Conservation (phyloP, 2,888 invertebrate species). For the Parasteatoda lunata region DNA sequence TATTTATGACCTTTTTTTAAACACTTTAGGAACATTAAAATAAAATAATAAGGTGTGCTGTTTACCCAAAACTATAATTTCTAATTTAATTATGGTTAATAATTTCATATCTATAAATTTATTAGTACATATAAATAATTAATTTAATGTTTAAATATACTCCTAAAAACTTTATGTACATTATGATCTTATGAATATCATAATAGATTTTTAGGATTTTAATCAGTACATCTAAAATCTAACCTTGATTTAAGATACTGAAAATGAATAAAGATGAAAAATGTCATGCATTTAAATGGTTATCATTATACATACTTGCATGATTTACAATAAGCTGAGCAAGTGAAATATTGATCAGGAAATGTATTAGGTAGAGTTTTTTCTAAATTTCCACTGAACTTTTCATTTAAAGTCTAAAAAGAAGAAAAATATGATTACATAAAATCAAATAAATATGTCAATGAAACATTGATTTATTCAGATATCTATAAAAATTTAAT, state of each 20-base stretch:
- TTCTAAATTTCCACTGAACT: conserved; percentile 82
- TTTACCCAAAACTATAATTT: no score
- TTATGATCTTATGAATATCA: no score
- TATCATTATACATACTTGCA: conserved; percentile 77
- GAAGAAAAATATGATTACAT: not conserved
- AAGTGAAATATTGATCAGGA: conserved; percentile 87
- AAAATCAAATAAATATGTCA: not conserved
- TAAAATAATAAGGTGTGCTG: no score
- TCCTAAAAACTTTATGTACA: not conserved
- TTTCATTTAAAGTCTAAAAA: conserved; percentile 81
- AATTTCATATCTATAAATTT: no score
- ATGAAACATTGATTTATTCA: no score
- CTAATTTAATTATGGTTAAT: no score
- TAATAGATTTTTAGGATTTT: no score
- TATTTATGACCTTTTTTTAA: no score
- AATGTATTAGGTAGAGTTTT: conserved; percentile 80
- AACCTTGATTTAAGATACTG: not conserved
- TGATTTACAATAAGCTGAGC: conserved; percentile 82
- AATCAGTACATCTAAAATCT: not conserved
- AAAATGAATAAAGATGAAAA: not conserved
- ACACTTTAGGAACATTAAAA: no score
- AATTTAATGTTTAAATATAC: not conserved
- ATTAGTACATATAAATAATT: no score
- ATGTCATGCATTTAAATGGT: not conserved
- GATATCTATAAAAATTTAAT: no score